These are phyloP conservation scores for Platysteira castanea DNA, from an alignment of 2,113 vertebrate species.

Conservation along the genomic window DNA sequence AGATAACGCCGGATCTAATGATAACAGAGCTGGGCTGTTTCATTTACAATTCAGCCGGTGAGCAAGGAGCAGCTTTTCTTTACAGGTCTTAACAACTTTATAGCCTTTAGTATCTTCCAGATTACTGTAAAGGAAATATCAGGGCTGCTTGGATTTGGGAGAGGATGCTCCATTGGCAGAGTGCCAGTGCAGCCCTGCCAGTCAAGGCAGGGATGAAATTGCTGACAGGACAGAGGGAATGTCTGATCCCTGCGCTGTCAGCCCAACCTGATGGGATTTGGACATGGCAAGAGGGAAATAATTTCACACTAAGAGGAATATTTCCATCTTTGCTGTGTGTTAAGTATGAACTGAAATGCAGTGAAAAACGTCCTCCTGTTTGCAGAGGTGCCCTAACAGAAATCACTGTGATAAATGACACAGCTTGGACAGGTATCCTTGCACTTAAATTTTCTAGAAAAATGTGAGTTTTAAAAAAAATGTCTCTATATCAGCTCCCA, in stretches of 20 bases:
- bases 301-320: background rate
- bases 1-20: background rate
- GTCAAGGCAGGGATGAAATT: background rate
- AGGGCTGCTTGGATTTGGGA: background rate
- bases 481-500: rapidly evolving
- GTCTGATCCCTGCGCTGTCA: background rate
- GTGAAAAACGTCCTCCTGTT: background rate
- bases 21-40: background rate
- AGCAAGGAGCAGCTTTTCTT: background rate
- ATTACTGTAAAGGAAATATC: background rate
- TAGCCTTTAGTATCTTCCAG: conserved; percentile 18
- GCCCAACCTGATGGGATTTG: background rate
- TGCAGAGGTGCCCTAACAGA: background rate
- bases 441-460: background rate
- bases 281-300: background rate
- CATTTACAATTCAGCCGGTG: background rate
- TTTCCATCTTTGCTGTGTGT: background rate
- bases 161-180: background rate
- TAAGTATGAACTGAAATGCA: background rate
- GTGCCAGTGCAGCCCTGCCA: background rate
- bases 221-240: background rate
- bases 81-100: background rate
- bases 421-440: background rate
- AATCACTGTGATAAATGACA: background rate
- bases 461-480: background rate